A percentile compares a stretch with the other conserved stretches of the same genome.
phyloP scores from a whole-genome alignment of 2,888 invertebrate genomes.

The Cylindroiulus punctatus region DNA sequence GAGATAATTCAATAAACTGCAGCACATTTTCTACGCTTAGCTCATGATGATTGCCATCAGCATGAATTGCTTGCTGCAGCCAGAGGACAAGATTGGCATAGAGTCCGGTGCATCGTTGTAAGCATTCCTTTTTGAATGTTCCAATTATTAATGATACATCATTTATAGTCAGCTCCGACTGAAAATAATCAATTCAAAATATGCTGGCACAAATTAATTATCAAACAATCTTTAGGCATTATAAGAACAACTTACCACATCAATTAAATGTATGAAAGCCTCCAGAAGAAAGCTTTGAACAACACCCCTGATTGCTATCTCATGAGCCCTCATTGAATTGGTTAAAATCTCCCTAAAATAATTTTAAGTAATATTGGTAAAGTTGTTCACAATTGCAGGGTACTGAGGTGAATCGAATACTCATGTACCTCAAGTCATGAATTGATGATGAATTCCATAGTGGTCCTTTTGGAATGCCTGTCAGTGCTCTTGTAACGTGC shows the following conservation, averaged over 20 bases:
- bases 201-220: neutral
- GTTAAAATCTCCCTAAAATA: conserved; percentile 47
- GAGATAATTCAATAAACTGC: conserved; percentile 3
- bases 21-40: neutral
- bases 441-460: conserved; percentile 49
- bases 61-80: conserved; percentile 24
- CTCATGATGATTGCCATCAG: neutral
- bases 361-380: neutral
- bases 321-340: conserved; percentile 46
- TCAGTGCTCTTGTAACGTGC: conserved; percentile 23
- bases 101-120: conserved; percentile 47
- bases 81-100: conserved; percentile 44
- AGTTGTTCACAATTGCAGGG: neutral
- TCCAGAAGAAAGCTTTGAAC: conserved; percentile 52
- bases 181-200: neutral
- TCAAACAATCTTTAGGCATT: neutral
- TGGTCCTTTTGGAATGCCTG: neutral
- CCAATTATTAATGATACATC: conserved; percentile 50
- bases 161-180: conserved; percentile 40
- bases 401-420: neutral
- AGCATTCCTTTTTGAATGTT: conserved; percentile 52
- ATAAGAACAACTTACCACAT: conserved; percentile 29
- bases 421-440: conserved; percentile 42
- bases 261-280: conserved; percentile 26
- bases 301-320: conserved; percentile 45